Evolutionary conservation across 2,113 vertebrate species (phyloP).

Genomic region (Dicerorhinus sumatrensis): DNA sequence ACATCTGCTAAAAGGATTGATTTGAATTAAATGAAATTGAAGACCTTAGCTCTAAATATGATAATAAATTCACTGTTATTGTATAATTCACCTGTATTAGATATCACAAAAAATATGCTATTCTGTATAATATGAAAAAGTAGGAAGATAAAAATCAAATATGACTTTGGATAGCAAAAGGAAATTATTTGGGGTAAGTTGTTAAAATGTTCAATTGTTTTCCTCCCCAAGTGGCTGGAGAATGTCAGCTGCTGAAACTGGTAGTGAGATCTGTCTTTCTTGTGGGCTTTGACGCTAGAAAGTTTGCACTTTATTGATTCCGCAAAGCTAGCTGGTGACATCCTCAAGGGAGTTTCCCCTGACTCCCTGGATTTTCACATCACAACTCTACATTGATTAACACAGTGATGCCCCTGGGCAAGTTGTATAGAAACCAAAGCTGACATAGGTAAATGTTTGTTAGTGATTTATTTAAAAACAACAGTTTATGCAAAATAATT

Average conservation of each 20-base stretch:
- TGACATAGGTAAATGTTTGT: background rate
- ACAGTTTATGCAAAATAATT: background rate
- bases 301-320: background rate
- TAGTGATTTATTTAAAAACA: conserved; percentile 19
- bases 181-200: background rate
- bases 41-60: background rate
- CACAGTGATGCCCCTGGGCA: background rate
- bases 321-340: background rate
- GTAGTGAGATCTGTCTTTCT: background rate
- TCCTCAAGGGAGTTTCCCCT: background rate
- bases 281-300: background rate
- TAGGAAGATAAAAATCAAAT: background rate
- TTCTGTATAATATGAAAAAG: background rate
- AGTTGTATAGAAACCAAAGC: background rate
- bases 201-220: background rate
- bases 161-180: background rate
- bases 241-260: background rate
- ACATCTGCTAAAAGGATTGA: background rate
- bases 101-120: background rate
- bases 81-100: background rate
- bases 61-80: background rate
- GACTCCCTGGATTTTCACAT: background rate
- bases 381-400: background rate
- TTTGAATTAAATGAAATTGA: conserved; percentile 44
- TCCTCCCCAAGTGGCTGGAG: background rate